A percentile compares a stretch with the other conserved stretches of the same genome.
These are phyloP conservation scores for Hedychridium roseum DNA, from an alignment of 2,888 invertebrate species.

Conservation along the genomic window DNA sequence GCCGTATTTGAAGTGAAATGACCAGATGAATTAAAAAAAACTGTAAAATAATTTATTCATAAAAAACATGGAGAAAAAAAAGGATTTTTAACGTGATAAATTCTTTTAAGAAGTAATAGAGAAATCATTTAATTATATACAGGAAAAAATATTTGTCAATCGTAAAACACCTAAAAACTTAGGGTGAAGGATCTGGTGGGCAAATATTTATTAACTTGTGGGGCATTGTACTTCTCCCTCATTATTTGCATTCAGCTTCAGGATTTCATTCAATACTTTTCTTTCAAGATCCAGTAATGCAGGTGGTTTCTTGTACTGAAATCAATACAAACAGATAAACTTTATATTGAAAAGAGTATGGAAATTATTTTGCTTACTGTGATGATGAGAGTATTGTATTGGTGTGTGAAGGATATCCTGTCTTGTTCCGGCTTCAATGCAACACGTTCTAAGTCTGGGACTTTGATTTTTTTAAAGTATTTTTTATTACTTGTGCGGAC, in stretches of 20 bases:
- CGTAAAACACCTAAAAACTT: too few species aligned
- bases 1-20: too few species aligned
- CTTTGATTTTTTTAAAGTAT: constrained; percentile 76
- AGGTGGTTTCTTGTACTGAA: constrained; percentile 80
- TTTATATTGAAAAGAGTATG: too few species aligned
- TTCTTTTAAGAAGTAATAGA: too few species aligned
- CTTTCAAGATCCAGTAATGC: constrained; percentile 77
- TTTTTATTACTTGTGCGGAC: constrained; percentile 83
- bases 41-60: constrained; percentile 2
- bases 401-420: constrained; percentile 74
- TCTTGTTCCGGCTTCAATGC: constrained; percentile 71
- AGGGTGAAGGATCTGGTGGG: neutral
- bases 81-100: too few species aligned
- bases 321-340: constrained; percentile 43
- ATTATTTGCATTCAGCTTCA: constrained; percentile 46
- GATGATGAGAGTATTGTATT: constrained; percentile 80
- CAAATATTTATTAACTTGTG: constrained; percentile 46
- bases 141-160: too few species aligned
- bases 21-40: too few species aligned
- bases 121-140: too few species aligned
- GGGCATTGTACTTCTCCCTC: constrained; percentile 58
- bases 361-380: constrained; percentile 65
- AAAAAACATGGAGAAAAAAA: neutral
- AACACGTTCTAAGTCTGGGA: constrained; percentile 77
- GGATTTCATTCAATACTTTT: constrained; percentile 53